Percentiles rank a stretch among this genome's conserved stretches.
Conservation (phyloP, 1,140 invertebrate genomes). For the Neodiprion pinetum region DNA sequence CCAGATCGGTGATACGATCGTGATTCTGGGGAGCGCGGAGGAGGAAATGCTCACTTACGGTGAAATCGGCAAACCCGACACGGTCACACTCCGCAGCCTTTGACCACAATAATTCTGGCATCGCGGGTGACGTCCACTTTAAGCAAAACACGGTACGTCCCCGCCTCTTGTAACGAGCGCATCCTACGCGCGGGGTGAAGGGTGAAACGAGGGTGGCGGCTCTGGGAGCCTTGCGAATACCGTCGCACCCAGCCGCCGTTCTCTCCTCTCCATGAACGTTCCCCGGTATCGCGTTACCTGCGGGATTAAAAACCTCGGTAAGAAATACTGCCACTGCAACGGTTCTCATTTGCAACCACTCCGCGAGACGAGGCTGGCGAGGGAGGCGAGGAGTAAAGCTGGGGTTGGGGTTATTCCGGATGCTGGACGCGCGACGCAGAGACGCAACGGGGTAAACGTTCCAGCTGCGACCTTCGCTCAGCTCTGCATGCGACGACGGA, state of each 20-base stretch:
- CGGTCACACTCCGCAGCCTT: conserved; percentile 10
- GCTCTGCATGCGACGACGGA: not conserved
- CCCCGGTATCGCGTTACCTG: conserved; percentile 43
- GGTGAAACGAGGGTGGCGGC: not conserved
- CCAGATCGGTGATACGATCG: too few relatives aligned
- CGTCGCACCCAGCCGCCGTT: too few relatives aligned
- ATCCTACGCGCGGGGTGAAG: conserved; percentile 15
- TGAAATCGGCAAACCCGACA: too few relatives aligned
- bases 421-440: not conserved
- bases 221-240: not conserved
- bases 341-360: conserved; percentile 50
- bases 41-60: too few relatives aligned
- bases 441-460: not conserved
- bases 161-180: conserved; percentile 32
- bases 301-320: conserved; percentile 50
- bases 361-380: not conserved
- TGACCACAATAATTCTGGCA: conserved; percentile 16
- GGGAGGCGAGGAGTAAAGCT: not conserved
- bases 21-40: too few relatives aligned
- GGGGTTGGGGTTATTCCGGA: not conserved
- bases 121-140: conserved; percentile 25
- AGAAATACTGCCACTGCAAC: conserved; percentile 47
- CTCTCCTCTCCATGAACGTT: conserved; percentile 28
- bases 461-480: not conserved
- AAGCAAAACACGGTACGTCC: conserved; percentile 29